Evolutionary conservation across 2,797 vertebrate species (phyloP).

Genomic region (Premnoplex brunnescens): DNA sequence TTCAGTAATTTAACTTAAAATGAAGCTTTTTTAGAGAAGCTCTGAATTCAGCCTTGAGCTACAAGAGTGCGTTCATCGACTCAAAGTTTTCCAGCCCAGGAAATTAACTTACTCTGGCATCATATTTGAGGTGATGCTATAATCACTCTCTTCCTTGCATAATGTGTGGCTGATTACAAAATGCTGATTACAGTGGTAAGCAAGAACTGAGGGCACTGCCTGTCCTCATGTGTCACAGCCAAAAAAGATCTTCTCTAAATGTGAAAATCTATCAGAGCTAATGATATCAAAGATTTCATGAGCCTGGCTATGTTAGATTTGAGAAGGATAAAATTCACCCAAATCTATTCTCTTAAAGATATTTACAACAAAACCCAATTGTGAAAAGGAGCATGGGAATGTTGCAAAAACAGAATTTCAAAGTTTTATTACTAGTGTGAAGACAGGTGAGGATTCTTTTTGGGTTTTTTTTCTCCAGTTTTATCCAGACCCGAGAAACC

Average conservation of each 20-base stretch:
- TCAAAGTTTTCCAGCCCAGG: background rate
- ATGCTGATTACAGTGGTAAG: background rate
- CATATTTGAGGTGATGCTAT: background rate
- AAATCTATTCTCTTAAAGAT: background rate
- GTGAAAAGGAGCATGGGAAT: rapidly evolving
- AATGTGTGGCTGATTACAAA: background rate
- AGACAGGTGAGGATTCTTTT: background rate
- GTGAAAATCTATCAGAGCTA: background rate
- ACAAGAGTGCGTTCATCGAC: background rate
- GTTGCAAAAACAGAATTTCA: background rate
- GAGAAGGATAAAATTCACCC: background rate
- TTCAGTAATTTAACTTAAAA: background rate
- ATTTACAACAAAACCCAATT: background rate
- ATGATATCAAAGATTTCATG: background rate
- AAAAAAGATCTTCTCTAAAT: background rate
- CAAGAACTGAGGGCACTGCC: background rate
- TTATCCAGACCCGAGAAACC: background rate
- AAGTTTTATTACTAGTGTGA: background rate
- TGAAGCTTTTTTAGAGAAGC: background rate
- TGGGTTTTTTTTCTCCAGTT: background rate
- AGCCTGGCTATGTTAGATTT: rapidly evolving
- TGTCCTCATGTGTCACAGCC: background rate
- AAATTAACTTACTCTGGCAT: background rate
- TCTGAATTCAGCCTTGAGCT: background rate
- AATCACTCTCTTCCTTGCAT: background rate